phyloP scores from a whole-genome alignment of 2,888 invertebrate genomes.

The Drosophila kokeensis region DNA sequence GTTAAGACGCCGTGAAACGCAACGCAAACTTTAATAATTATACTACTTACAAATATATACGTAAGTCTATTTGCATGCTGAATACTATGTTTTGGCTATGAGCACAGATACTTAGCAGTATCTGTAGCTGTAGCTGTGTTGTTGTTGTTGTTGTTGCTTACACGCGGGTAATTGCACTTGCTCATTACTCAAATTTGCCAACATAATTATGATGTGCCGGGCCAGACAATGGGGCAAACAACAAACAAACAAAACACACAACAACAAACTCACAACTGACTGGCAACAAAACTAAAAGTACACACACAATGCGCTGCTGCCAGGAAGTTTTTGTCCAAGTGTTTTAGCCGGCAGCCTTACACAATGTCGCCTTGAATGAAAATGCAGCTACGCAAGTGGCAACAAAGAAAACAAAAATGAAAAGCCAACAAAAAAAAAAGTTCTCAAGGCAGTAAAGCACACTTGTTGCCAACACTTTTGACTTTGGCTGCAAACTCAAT shows the following conservation, averaged over 20 bases:
- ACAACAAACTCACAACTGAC: conserved; percentile 2
- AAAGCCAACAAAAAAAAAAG: conserved; percentile 22
- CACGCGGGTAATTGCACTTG: conserved; percentile 60
- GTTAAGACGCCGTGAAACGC: conserved; percentile 56
- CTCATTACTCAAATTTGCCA: conserved; percentile 74
- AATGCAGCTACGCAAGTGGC: conserved; percentile 7
- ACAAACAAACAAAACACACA: conserved; percentile 1
- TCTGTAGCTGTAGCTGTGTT: conserved; percentile 6
- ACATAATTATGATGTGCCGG: conserved; percentile 67
- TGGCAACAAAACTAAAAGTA: conserved; percentile 1
- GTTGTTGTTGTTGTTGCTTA: conserved; percentile 29
- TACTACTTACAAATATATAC: conserved; percentile 19
- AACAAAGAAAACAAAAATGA: neutral
- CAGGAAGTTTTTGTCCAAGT: conserved; percentile 47
- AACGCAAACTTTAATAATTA: conserved; percentile 64
- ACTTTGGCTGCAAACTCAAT: conserved; percentile 49
- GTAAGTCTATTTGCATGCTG: conserved; percentile 12
- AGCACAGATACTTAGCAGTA: conserved; percentile 32
- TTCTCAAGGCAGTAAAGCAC: conserved; percentile 55
- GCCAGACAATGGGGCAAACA: conserved; percentile 49
- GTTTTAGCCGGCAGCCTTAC: conserved; percentile 7
- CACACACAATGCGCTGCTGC: conserved; percentile 24
- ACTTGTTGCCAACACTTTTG: conserved; percentile 12
- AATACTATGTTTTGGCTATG: conserved; percentile 18
- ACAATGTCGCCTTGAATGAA: conserved; percentile 34